Percentiles rank a stretch among this genome's conserved stretches.
Evolutionary conservation across 2,888 invertebrate species (phyloP).

Genomic region (Euproctis similis): DNA sequence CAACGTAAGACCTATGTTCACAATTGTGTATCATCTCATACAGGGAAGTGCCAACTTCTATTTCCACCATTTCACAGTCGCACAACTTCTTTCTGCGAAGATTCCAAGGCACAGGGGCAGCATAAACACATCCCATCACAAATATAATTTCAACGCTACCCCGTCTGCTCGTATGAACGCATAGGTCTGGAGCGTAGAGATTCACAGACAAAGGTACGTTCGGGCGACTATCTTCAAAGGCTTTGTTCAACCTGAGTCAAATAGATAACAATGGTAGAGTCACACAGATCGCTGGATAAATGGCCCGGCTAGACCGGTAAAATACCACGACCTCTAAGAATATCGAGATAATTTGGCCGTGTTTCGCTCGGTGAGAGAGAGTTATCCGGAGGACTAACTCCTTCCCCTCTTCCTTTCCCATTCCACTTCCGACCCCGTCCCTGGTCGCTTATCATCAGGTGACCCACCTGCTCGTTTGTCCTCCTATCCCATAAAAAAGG

Average conservation of each 20-base stretch:
- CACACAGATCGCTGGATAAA: no score
- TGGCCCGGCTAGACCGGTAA: no score
- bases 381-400: no score
- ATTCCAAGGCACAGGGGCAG: conserved; percentile 47
- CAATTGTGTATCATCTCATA: conserved; percentile 61
- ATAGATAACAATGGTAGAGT: no score
- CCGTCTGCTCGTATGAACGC: conserved; percentile 32
- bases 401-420: no score
- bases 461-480: no score
- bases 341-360: no score
- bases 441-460: no score
- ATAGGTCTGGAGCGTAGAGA: conserved; percentile 57
- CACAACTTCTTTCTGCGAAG: conserved; percentile 60
- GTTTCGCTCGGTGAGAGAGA: no score
- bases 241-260: conserved; percentile 52
- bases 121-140: conserved; percentile 53
- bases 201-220: conserved; percentile 45
- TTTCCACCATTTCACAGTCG: conserved; percentile 59
- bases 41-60: conserved; percentile 52
- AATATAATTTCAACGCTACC: conserved; percentile 49
- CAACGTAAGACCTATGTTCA: conserved; percentile 47
- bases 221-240: conserved; percentile 49
- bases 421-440: no score
- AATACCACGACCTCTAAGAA: no score
- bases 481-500: no score